phyloP scores from a whole-genome alignment of 2,797 vertebrate species.

The Neopelma chrysocephalum region DNA sequence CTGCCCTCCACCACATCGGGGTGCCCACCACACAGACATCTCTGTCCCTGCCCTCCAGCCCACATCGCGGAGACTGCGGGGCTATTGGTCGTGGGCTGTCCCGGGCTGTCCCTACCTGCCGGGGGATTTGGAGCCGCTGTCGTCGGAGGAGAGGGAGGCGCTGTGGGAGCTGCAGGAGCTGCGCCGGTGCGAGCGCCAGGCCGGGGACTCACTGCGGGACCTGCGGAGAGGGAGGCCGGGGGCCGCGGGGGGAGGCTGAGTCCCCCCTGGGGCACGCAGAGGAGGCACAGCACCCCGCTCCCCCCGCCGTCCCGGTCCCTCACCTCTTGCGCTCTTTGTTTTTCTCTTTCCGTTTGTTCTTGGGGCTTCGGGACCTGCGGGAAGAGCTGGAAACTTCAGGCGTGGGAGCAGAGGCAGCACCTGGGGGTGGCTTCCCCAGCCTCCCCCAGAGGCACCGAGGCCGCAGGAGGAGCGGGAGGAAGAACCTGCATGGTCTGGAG shows the following conservation, averaged over 20 bases:
- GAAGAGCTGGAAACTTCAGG: slow-evolving; percentile 26
- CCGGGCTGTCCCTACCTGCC: slow-evolving; percentile 80
- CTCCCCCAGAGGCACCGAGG: neutral
- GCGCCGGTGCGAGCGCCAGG: slow-evolving; percentile 84
- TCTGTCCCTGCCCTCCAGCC: neutral
- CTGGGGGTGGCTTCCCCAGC: neutral
- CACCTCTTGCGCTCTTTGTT: slow-evolving; percentile 94
- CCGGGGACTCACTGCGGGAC: slow-evolving; percentile 86
- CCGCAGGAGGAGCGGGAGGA: accelerated
- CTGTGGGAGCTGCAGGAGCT: slow-evolving; percentile 94
- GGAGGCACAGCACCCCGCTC: neutral
- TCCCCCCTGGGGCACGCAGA: accelerated
- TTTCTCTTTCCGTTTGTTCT: slow-evolving; percentile 96
- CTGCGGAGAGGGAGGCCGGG: slow-evolving; percentile 67
- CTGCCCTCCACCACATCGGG: neutral
- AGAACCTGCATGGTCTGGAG: neutral
- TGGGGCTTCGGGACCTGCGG: slow-evolving; percentile 89
- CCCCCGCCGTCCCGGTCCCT: neutral
- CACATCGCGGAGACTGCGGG: accelerated
- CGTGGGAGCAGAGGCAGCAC: accelerated
- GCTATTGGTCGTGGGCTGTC: neutral
- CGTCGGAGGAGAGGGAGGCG: slow-evolving; percentile 86
- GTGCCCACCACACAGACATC: neutral
- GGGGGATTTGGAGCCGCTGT: slow-evolving; percentile 88
- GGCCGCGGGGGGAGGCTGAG: neutral